Conservation (phyloP, 2,888 invertebrate genomes). For the Monopis laevigella region DNA sequence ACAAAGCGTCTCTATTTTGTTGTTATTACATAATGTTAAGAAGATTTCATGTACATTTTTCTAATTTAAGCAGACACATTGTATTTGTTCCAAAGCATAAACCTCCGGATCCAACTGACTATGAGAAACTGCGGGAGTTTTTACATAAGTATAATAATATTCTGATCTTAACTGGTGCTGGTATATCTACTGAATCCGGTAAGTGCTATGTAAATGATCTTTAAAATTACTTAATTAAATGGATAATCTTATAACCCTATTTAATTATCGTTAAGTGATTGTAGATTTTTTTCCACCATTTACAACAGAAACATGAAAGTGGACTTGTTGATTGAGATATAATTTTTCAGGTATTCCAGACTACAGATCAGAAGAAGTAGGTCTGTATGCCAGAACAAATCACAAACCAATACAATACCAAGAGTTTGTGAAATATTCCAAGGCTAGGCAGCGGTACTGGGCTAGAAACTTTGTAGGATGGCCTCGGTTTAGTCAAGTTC, state of each 20-base stretch:
- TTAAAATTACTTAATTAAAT: too few species aligned
- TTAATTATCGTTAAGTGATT: too few species aligned
- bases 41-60: conserved; percentile 18
- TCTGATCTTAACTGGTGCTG: conserved; percentile 89
- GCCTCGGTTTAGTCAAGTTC: conserved; percentile 80
- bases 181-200: conserved; percentile 95
- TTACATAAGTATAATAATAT: conserved; percentile 63
- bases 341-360: conserved; percentile 88
- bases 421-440: conserved; percentile 79
- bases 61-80: conserved; percentile 27
- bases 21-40: conserved; percentile 25
- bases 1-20: too few species aligned
- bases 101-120: conserved; percentile 69
- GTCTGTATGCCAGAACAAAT: conserved; percentile 86
- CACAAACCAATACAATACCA: conserved; percentile 87
- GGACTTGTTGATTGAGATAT: too few species aligned
- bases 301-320: too few species aligned
- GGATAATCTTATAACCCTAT: too few species aligned
- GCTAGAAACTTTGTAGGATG: conserved; percentile 95
- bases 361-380: conserved; percentile 92
- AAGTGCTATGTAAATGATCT: too few species aligned
- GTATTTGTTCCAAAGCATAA: conserved; percentile 77
- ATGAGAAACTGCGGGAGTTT: conserved; percentile 68
- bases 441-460: conserved; percentile 87
- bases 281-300: too few species aligned